Evolutionary conservation across 1,140 invertebrate species (phyloP), one percentile per base, ranked within the genome.

Genomic region (Megalopta genalis): DNA sequence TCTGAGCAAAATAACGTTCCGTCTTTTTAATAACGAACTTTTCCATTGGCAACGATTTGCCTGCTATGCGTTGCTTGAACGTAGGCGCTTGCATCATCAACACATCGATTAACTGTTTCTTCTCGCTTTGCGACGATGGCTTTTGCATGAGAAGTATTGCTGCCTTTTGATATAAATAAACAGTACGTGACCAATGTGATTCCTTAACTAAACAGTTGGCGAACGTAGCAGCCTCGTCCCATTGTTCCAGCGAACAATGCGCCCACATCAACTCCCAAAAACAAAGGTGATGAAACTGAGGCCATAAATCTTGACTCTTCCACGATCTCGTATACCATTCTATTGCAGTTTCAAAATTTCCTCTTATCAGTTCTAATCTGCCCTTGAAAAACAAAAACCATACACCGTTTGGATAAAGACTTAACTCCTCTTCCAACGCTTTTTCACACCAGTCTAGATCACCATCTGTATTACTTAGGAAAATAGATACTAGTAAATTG

Each of bases 211-310:
- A 92, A 64, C 93, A 94, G 37, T 95, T 94, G 1, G 97, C 96
- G 92, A 96, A 98, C 39, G 94, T 92, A 54, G 95, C 92, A 12
- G 97, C 96, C 86, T 96, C 93, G 63, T 94, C 92, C 97, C 97
- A 98, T 65, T 96, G 92, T 54, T 93, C 92, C 76, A 94, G 90
- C n/a, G 95, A 87, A 82, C 95, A 95, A 88, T 98, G 95, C 12
- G 97, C 95, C 98, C 98, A 99, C 93, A 98, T 95, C 32, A 99
- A 93, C 92, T 99, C 98, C 98, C 98, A 99, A 91, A 96, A 99
- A 90, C 98, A 98, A 0, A 99, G 90, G 91, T 99, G 98, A 92
- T 99, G 98, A 91, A 99, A 98, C 89, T 99, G 98, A 7, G 96
- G 95, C 97, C 98, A 99, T 12, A 97, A 93, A 79, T 95, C 92